These are phyloP conservation scores for Napeogenes sylphis DNA, from an alignment of 2,888 invertebrate genomes.

Conservation along the genomic window DNA sequence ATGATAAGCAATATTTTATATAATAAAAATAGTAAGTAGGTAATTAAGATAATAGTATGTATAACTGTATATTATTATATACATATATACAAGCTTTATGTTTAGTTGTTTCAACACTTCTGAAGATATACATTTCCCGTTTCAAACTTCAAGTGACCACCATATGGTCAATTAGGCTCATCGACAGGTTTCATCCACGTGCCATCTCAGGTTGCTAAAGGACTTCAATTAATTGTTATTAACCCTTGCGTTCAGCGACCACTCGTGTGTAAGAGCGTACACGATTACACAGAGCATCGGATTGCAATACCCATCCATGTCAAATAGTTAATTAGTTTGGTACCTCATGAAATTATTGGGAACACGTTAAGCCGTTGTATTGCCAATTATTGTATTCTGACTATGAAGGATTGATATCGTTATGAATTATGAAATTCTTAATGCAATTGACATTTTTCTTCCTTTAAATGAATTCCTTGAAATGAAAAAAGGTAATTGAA, in stretches of 20 bases:
- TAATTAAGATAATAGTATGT: too few species aligned
- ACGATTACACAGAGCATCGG: conserved; percentile 50
- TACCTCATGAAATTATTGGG: not conserved
- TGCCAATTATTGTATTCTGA: not conserved
- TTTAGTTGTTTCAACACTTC: too few species aligned
- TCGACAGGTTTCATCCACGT: conserved; percentile 57
- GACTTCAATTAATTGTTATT: conserved; percentile 72
- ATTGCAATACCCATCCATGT: conserved; percentile 41
- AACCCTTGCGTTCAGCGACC: conserved; percentile 47
- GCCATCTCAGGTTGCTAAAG: conserved; percentile 47
- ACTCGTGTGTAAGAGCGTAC: conserved; percentile 47
- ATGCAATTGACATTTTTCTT: too few species aligned
- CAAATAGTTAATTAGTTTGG: conserved; percentile 27
- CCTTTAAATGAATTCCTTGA: too few species aligned
- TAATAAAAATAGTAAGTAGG: too few species aligned
- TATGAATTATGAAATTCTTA: too few species aligned
- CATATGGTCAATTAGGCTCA: conserved; percentile 58
- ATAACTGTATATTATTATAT: too few species aligned
- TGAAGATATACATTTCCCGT: not conserved
- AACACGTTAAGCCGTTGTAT: not conserved
- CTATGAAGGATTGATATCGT: too few species aligned
- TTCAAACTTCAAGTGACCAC: conserved; percentile 24
- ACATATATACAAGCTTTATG: too few species aligned
- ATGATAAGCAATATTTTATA: too few species aligned
- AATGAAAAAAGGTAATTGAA: too few species aligned